Percentiles rank a stretch among this genome's conserved stretches.
Evolutionary conservation across 2,888 invertebrate genomes (phyloP).

Genomic region (Caenorhabditis plicata): DNA sequence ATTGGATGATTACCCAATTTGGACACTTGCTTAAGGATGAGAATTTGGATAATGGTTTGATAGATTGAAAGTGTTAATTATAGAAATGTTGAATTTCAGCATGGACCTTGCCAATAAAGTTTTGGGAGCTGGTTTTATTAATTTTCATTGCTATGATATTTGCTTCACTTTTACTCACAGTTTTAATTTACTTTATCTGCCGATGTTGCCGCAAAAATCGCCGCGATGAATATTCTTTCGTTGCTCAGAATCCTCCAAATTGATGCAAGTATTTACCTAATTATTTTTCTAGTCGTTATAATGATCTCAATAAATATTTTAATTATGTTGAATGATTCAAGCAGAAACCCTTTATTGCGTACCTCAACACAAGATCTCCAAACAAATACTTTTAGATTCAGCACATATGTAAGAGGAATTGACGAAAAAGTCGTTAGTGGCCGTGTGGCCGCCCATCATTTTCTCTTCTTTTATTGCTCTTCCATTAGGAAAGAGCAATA

Average conservation of each 20-base stretch:
- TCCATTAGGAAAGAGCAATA: too few relatives aligned
- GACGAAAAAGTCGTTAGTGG: too few relatives aligned
- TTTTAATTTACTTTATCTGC: constrained; percentile 12
- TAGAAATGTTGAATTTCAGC: constrained; percentile 12
- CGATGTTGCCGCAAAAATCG: constrained; percentile 9
- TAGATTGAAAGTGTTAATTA: not conserved
- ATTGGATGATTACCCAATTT: constrained; percentile 26
- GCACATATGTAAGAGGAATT: too few relatives aligned
- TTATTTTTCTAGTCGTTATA: too few relatives aligned
- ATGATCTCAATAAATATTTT: not conserved
- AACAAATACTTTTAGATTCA: too few relatives aligned
- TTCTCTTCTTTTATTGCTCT: too few relatives aligned
- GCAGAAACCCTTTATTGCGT: too few relatives aligned
- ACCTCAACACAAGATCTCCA: too few relatives aligned
- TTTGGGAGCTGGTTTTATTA: too few relatives aligned
- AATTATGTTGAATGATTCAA: too few relatives aligned
- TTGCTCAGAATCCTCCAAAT: constrained; percentile 5
- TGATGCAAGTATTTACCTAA: not conserved
- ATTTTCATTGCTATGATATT: constrained; percentile 7
- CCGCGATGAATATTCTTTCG: constrained; percentile 20
- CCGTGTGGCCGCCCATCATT: too few relatives aligned
- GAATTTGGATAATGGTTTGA: too few relatives aligned
- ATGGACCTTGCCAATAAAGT: constrained; percentile 25
- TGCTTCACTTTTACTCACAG: constrained; percentile 7
- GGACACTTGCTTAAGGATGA: constrained; percentile 12